Evolutionary conservation across 2,797 vertebrate genomes (phyloP).

Genomic region (Notoglanidium macrostoma): DNA sequence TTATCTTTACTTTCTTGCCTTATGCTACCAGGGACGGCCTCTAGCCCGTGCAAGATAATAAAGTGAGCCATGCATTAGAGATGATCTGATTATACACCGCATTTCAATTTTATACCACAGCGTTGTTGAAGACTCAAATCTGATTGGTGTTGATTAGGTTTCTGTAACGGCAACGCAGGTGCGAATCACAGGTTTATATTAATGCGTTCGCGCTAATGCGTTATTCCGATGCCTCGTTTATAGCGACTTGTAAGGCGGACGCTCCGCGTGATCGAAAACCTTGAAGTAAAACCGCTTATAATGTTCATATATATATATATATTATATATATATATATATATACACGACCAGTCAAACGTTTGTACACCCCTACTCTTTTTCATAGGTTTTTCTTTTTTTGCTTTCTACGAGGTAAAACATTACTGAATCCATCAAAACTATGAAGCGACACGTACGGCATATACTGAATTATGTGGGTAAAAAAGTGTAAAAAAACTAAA

Average conservation of each 20-base stretch:
- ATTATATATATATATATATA: too few species aligned
- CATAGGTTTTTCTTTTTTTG: too few species aligned
- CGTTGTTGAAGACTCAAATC: neutral
- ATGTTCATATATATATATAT: neutral
- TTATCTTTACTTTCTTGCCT: neutral
- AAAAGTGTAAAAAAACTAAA: too few species aligned
- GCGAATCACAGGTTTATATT: neutral
- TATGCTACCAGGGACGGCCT: neutral
- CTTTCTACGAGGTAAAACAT: too few species aligned
- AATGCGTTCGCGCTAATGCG: neutral
- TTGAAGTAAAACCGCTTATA: neutral
- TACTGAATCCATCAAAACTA: too few species aligned
- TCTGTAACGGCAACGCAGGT: neutral
- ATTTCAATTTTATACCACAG: conserved; percentile 8
- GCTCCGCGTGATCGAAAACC: neutral
- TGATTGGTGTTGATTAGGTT: neutral
- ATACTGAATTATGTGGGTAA: too few species aligned
- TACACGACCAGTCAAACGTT: too few species aligned
- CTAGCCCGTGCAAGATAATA: conserved; percentile 8
- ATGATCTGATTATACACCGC: neutral
- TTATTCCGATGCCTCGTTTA: neutral
- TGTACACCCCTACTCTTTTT: too few species aligned
- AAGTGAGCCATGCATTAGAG: conserved; percentile 23
- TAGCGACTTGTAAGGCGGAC: neutral
- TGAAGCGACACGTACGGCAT: too few species aligned